These are phyloP conservation scores for Lycaena phlaeas DNA, from an alignment of 2,888 invertebrate species.

Conservation along the genomic window DNA sequence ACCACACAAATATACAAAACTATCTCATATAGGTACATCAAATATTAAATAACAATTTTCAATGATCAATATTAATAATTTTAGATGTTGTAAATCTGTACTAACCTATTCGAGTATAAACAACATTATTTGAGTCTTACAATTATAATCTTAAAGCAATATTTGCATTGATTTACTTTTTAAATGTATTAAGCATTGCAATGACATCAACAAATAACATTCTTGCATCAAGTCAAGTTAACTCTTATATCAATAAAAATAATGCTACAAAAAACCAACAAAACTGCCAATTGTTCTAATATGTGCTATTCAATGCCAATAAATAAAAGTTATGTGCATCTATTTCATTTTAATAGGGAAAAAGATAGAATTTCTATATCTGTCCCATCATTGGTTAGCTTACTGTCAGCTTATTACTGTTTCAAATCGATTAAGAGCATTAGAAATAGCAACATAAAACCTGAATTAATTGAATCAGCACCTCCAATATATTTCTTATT, in stretches of 20 bases:
- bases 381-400: too few species aligned
- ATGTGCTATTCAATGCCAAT: not conserved
- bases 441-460: too few species aligned
- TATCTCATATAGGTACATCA: not conserved
- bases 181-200: not conserved
- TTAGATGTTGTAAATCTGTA: not conserved
- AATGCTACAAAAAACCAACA: not conserved
- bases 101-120: conserved; percentile 15
- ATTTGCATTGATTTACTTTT: conserved; percentile 14
- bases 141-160: conserved; percentile 13
- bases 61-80: not conserved
- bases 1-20: conserved; percentile 3
- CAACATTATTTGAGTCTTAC: conserved; percentile 11
- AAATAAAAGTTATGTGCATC: not conserved
- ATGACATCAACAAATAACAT: not conserved
- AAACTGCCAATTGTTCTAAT: not conserved
- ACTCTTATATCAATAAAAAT: not conserved
- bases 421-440: too few species aligned
- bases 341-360: not conserved
- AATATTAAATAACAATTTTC: not conserved
- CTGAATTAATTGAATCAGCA: not conserved
- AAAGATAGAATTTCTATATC: not conserved
- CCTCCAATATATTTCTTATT: conserved; percentile 3
- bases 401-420: not conserved
- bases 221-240: not conserved